These are phyloP conservation scores for Physocephala rufipes DNA, from an alignment of 2,888 invertebrate species.

Conservation along the genomic window DNA sequence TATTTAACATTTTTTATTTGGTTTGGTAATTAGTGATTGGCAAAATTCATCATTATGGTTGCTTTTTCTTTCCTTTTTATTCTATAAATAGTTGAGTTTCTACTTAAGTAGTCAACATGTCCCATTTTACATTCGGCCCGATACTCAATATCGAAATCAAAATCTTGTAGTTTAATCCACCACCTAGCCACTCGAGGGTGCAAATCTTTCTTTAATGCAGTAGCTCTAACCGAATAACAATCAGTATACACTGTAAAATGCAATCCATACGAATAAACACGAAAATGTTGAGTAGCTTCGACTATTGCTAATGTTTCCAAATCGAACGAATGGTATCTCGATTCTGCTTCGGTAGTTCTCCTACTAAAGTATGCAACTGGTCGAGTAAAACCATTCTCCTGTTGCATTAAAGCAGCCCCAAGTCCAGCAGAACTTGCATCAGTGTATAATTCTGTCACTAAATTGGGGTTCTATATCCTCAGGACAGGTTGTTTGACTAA, in stretches of 20 bases:
- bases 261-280: constrained; percentile 17
- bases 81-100: not conserved
- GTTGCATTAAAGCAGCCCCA: not conserved
- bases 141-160: constrained; percentile 18
- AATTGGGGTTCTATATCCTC: not conserved
- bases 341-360: not conserved
- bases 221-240: not conserved
- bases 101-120: constrained; percentile 15
- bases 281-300: not conserved
- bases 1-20: not conserved
- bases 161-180: constrained; percentile 10
- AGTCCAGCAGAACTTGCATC: not conserved
- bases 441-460: not conserved
- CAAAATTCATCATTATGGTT: not conserved
- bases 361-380: too few species aligned
- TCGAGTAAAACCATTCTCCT: too few species aligned
- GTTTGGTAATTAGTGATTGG: not conserved
- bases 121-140: not conserved
- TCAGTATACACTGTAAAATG: constrained; percentile 20
- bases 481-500: not conserved
- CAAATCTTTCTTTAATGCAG: not conserved
- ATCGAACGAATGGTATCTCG: constrained; percentile 6
- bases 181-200: constrained; percentile 1
- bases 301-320: constrained; percentile 7
- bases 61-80: not conserved